Evolutionary conservation across 2,888 invertebrate genomes (phyloP), one percentile per base, ranked within the genome.

Genomic region (Microdon myrmicae): DNA sequence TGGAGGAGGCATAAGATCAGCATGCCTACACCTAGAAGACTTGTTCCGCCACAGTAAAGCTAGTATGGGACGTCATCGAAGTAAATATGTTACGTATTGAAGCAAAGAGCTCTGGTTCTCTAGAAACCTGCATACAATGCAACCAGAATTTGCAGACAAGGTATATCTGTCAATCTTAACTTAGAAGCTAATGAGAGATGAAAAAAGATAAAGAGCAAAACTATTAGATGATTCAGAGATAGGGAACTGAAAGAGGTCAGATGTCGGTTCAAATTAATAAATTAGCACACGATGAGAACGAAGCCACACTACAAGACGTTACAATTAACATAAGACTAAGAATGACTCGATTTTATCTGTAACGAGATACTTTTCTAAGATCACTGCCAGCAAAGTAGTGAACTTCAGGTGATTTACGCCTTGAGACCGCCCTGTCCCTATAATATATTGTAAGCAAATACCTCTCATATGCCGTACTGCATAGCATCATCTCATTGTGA

Each of bases 181-280:
- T 48, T 17, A 32, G 9, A 25, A 20, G n/a, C n/a, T n/a, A n/a
- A n/a, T n/a, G n/a, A n/a, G n/a, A n/a, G n/a, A n/a, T 25, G 14
- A 38, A 37, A 4, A 12, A 20, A 20, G 32, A 41, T 2, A n/a
- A 22, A 47, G 17, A 31, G 2, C 7, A n/a, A 13, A 8, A 34
- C 12, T 31, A 34, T 9, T 44, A 47, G 58, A 64, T 64, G 64
- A 64, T 64, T 64, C 64, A 64, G 58, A 47, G 37, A 43, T 22
- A 47, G 20, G 58, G 47, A 47, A 53, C 47, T 64, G 38, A 64
- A 64, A 71, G 67, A 70, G 75, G 75, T 74, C 74, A 75, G 68
- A 70, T 68, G 68, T 69, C 70, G 60, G 72, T 70, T 71, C 68
- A 70, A 51, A 66, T 68, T 68, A 69, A 70, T 71, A 73, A 73